Evolutionary conservation across 2,797 vertebrate genomes (phyloP).

Genomic region (Gymnodraco acuticeps): DNA sequence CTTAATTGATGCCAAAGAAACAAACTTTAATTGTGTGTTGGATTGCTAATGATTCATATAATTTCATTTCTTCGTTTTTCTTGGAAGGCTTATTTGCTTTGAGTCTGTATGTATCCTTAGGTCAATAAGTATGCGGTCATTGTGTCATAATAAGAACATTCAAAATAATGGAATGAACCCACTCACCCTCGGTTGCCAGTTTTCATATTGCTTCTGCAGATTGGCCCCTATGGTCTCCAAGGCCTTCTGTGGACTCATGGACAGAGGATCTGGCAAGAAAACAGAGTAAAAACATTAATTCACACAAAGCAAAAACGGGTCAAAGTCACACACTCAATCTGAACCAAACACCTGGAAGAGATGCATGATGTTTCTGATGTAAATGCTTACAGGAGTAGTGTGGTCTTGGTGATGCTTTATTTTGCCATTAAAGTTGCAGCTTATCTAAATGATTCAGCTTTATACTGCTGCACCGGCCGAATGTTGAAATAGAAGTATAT

Average conservation of each 20-base stretch:
- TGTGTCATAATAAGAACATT: neutral
- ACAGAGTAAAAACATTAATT: slow-evolving; percentile 22
- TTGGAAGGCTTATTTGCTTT: neutral
- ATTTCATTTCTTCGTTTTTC: slow-evolving; percentile 4
- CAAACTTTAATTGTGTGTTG: neutral
- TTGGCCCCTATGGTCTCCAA: slow-evolving; percentile 98
- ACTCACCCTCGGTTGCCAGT: slow-evolving; percentile 98
- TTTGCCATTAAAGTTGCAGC: no score
- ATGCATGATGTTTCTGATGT: no score
- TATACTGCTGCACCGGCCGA: no score
- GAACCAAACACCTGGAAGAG: neutral
- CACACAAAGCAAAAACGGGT: neutral
- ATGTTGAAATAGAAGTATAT: no score
- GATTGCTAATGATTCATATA: slow-evolving; percentile 1
- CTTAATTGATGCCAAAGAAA: slow-evolving; percentile 3
- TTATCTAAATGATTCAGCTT: no score
- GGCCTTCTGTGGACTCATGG: slow-evolving; percentile 98
- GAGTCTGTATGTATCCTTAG: accelerated
- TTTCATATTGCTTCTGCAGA: slow-evolving; percentile 98
- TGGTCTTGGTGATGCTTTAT: no score
- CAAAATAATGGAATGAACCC: slow-evolving; percentile 2
- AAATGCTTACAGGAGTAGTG: no score
- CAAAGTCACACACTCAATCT: neutral
- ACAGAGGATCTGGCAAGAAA: slow-evolving; percentile 91
- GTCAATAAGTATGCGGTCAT: neutral